phyloP scores from a whole-genome alignment of 1,140 invertebrate species.

The Eulimnadia texana region DNA sequence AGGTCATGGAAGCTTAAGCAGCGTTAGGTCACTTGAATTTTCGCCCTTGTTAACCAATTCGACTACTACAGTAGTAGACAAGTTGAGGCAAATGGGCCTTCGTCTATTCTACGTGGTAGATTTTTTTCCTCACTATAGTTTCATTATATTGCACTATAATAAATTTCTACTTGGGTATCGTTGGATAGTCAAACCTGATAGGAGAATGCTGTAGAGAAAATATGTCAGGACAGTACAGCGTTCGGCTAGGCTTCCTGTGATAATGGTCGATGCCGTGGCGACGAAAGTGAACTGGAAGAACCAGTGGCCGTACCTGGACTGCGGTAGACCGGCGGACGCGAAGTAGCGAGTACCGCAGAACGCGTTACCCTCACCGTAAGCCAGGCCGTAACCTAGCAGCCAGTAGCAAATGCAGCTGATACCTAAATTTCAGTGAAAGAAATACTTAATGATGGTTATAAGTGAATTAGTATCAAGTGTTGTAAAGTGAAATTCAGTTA shows the following conservation, averaged over 20 bases:
- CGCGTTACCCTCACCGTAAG: slow-evolving; percentile 31
- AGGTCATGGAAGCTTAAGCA: too few relatives aligned
- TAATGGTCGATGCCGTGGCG: slow-evolving; percentile 35
- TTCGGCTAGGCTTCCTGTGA: slow-evolving; percentile 42
- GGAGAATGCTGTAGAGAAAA: slow-evolving; percentile 36
- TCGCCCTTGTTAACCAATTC: too few relatives aligned
- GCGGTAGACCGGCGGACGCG: slow-evolving; percentile 19
- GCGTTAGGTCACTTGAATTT: too few relatives aligned
- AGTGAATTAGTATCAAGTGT: too few relatives aligned
- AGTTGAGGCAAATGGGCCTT: too few relatives aligned
- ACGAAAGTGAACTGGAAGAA: slow-evolving; percentile 41
- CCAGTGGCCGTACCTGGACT: slow-evolving; percentile 21
- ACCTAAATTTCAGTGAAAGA: slow-evolving; percentile 26
- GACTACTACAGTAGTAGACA: too few relatives aligned
- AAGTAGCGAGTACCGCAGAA: slow-evolving; percentile 26
- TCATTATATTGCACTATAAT: too few relatives aligned
- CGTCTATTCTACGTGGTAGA: too few relatives aligned
- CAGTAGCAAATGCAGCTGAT: slow-evolving; percentile 38
- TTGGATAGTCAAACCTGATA: slow-evolving; percentile 32
- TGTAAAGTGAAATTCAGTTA: slow-evolving; percentile 26
- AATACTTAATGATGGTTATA: too few relatives aligned
- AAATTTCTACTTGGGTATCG: too few relatives aligned
- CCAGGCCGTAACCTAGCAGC: slow-evolving; percentile 39
- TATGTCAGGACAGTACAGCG: slow-evolving; percentile 40
- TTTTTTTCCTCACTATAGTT: too few relatives aligned